Base-by-base conservation (phyloP, 1,140 invertebrate species). In the Trichonephila inaurata region DNA sequence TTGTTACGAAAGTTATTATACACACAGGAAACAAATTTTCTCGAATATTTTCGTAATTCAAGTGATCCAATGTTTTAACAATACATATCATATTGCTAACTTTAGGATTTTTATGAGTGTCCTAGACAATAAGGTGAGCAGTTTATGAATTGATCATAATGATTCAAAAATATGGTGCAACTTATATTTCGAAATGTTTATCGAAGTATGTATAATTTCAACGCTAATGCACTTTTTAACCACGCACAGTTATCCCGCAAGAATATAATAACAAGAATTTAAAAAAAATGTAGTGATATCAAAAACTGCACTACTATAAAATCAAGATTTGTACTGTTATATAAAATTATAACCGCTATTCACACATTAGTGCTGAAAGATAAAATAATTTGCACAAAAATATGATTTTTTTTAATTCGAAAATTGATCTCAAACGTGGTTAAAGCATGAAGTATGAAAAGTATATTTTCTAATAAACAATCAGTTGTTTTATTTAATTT, bases 141-240 rank as follows among this genome's bases (percentile, higher is more conserved):
- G 28, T 33, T 14, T 33, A 18, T 77, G 18, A 33, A 33, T 18
- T 18, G 18, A 77, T 77, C 24, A 77, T 77, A 33, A 16, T 18
- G 28, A 77, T 77, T 69, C n/a, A 24, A 69, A 69, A 69, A 69
- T 69, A 69, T 77, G 72, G 72, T 77, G 72, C 72, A 77, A 33
- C 16, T 77, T 40, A 28, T 33, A 28, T 10, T 77, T 33, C 28
- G 18, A 77, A 33, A 16, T 28, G 72, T 40, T 6, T 77, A 28
- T 77, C 28, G 60, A 64, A 33, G 60, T 60, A 18, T 33, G 3
- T 87, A 62, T 81, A 40, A 33, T 58, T 58, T 60, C 82, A 60
- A 88, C 21, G 62, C 62, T 88, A 33, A 40, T 69, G 90, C 90
- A 92, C 90, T 92, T 92, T 92, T 92, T 92, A 92, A 92, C 77